A percentile compares a stretch with the other conserved stretches of the same genome.
These are phyloP conservation scores for Clarias macrocephalus DNA, from an alignment of 2,113 vertebrate species.

Conservation along the genomic window DNA sequence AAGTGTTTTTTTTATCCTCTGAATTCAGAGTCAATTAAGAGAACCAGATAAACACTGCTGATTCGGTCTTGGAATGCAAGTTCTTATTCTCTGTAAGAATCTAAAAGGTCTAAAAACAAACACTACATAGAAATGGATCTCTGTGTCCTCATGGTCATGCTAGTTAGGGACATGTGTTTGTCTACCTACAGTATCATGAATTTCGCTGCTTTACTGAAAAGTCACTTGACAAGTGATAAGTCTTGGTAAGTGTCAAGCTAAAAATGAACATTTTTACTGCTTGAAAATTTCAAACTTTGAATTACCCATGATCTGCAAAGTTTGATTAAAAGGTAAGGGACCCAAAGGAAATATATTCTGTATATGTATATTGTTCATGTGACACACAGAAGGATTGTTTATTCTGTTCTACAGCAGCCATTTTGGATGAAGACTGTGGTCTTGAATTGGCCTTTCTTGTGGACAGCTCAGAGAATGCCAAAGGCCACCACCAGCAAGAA, in stretches of 20 bases:
- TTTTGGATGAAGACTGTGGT: constrained; percentile 81
- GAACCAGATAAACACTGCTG: background rate
- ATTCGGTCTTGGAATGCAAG: background rate
- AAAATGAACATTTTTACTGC: background rate
- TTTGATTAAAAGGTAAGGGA: background rate
- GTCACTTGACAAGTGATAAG: background rate
- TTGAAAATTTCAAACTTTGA: background rate
- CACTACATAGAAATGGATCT: background rate
- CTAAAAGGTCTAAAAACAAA: background rate
- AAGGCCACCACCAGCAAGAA: constrained; percentile 84
- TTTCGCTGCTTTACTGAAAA: background rate
- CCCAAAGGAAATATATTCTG: too few species aligned
- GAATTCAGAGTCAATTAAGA: background rate
- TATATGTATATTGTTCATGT: background rate
- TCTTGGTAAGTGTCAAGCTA: background rate
- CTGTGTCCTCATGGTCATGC: background rate
- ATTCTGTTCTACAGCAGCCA: constrained; percentile 63
- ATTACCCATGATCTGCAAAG: background rate
- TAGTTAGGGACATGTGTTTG: background rate
- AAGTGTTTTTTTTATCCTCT: background rate
- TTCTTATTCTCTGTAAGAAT: background rate
- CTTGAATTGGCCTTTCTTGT: constrained; percentile 86
- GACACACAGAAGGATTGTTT: background rate
- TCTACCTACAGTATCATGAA: background rate
- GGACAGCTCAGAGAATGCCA: constrained; percentile 89